These are phyloP conservation scores for Myotis yumanensis DNA, from an alignment of 2,113 vertebrate species.

Conservation along the genomic window DNA sequence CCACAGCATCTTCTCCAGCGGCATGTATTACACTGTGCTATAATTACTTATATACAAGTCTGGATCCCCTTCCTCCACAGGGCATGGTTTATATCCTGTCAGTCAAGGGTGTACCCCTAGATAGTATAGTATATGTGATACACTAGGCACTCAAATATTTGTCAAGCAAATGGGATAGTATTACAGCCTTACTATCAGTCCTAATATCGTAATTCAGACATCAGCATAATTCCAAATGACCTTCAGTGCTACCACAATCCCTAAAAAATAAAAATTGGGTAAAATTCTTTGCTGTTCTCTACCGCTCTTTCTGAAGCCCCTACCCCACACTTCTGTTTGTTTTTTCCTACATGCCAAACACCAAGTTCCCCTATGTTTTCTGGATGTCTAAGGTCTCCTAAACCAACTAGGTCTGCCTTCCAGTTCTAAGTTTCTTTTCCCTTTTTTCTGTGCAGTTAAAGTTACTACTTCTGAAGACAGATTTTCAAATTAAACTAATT, in stretches of 20 bases:
- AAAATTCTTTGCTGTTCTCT: background rate
- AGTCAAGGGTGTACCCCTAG: background rate
- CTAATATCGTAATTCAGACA: background rate
- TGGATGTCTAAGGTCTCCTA: background rate
- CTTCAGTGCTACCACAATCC: background rate
- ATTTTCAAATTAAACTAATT: slow-evolving; percentile 44
- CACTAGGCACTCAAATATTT: background rate
- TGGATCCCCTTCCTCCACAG: background rate
- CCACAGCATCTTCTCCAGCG: background rate
- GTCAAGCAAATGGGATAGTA: background rate
- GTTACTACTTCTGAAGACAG: background rate
- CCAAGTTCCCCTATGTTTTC: background rate
- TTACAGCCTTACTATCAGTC: background rate
- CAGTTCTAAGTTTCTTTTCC: background rate
- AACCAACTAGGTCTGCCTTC: background rate
- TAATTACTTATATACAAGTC: background rate
- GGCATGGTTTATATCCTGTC: background rate
- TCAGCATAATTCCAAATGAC: background rate
- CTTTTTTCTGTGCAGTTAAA: background rate
- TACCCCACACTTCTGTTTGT: background rate
- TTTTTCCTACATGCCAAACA: background rate
- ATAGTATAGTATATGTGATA: background rate
- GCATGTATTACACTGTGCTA: background rate
- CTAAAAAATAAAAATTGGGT: background rate
- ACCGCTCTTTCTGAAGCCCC: background rate